A percentile compares a stretch with the other conserved stretches of the same genome.
Evolutionary conservation across 1,140 invertebrate genomes (phyloP).

Genomic region (Drosophila lowei): DNA sequence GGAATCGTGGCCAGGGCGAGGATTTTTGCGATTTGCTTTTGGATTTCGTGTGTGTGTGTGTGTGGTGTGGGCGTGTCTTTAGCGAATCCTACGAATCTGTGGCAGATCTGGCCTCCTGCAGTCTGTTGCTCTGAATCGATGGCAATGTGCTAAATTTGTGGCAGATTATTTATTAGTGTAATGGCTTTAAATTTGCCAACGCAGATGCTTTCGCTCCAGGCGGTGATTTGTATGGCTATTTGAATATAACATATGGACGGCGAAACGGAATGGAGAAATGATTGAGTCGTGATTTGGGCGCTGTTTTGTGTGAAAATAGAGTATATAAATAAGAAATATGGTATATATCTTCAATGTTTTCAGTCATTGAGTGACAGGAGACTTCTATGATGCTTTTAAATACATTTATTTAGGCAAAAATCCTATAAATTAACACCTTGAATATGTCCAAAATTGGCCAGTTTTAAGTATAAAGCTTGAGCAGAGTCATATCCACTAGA

Average conservation of each 20-base stretch:
- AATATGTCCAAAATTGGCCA: too few species aligned
- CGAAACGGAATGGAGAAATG: slow-evolving; percentile 13
- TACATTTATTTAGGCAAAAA: too few species aligned
- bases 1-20: neutral
- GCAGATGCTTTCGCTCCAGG: slow-evolving; percentile 20
- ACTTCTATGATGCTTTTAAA: too few species aligned
- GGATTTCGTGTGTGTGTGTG: slow-evolving; percentile 16
- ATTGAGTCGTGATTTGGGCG: slow-evolving; percentile 14
- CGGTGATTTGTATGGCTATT: slow-evolving; percentile 24
- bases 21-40: slow-evolving; percentile 35
- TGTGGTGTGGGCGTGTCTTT: slow-evolving; percentile 43
- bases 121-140: slow-evolving; percentile 53
- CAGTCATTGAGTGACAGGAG: too few species aligned
- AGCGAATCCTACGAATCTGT: slow-evolving; percentile 36
- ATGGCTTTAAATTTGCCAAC: slow-evolving; percentile 70
- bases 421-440: too few species aligned
- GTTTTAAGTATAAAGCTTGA: too few species aligned
- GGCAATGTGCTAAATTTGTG: slow-evolving; percentile 70
- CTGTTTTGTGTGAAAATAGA: too few species aligned
- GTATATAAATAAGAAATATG: too few species aligned
- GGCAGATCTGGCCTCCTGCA: slow-evolving; percentile 28
- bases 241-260: slow-evolving; percentile 19
- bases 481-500: too few species aligned
- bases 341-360: too few species aligned
- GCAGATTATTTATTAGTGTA: slow-evolving; percentile 77